Conservation (phyloP, 2,113 vertebrate genomes). For the Cynocephalus volans region DNA sequence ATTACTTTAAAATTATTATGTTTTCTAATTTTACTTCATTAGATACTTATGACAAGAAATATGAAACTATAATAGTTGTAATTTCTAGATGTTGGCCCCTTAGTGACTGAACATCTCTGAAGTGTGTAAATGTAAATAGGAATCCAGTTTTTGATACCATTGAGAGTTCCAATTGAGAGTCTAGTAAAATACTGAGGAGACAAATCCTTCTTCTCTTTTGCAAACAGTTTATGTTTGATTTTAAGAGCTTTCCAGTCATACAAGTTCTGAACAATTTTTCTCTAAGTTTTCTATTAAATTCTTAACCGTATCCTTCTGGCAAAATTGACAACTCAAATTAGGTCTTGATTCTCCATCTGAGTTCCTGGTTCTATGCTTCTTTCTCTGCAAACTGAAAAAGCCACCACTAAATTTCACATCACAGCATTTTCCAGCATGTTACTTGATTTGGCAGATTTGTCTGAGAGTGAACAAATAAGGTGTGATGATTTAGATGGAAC, state of each 20-base stretch:
- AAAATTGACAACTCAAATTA: background rate
- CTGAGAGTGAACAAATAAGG: background rate
- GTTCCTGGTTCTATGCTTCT: background rate
- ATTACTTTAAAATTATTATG: background rate
- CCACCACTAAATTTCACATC: background rate
- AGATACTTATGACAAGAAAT: background rate
- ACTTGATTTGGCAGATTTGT: background rate
- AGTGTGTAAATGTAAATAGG: background rate
- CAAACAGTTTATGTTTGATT: background rate
- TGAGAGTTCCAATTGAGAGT: background rate
- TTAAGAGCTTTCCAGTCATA: background rate
- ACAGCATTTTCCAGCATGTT: background rate
- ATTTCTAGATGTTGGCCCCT: background rate
- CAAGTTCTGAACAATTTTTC: background rate
- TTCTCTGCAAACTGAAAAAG: constrained; percentile 1
- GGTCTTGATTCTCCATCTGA: background rate
- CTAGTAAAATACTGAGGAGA: background rate
- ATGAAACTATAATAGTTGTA: background rate
- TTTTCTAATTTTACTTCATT: background rate
- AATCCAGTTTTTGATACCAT: background rate
- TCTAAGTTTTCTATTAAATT: background rate
- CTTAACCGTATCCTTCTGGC: background rate
- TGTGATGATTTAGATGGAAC: background rate
- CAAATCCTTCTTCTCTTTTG: background rate
- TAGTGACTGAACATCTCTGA: background rate